These are phyloP conservation scores for Xestoiulus laeticollis DNA, from an alignment of 2,888 invertebrate species.

Conservation along the genomic window DNA sequence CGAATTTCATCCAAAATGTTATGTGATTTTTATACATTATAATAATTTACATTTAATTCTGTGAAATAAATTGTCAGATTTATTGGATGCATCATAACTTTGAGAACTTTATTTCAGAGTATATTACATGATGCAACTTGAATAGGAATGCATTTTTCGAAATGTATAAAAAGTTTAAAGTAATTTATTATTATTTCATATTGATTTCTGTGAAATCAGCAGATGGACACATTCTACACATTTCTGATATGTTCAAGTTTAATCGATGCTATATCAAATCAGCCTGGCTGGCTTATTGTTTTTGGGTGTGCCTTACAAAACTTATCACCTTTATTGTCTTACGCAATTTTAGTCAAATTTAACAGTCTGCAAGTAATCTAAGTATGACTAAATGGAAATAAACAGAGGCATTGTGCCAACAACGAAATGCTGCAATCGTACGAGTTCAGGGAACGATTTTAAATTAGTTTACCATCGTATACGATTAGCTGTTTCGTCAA, in stretches of 20 bases:
- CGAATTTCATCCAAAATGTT: too few relatives aligned
- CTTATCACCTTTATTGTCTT: neutral
- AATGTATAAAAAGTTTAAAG: too few relatives aligned
- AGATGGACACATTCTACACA: neutral
- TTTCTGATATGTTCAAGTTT: neutral
- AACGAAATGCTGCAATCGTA: neutral
- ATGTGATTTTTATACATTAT: too few relatives aligned
- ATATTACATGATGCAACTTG: too few relatives aligned
- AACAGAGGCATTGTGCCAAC: neutral
- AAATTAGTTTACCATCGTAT: neutral
- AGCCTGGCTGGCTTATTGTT: neutral
- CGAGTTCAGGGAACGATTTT: neutral
- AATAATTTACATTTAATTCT: too few relatives aligned
- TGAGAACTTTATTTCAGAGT: too few relatives aligned
- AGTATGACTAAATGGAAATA: constrained; percentile 1
- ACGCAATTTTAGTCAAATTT: neutral
- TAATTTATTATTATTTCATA: too few relatives aligned
- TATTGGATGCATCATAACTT: too few relatives aligned
- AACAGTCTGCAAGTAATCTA: too few relatives aligned
- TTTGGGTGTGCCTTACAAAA: neutral
- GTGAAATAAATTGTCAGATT: too few relatives aligned
- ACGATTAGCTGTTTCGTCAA: neutral
- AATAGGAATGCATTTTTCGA: too few relatives aligned
- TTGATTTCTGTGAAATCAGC: neutral
- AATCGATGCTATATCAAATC: neutral